Evolutionary conservation across 2,888 invertebrate species (phyloP).

Genomic region (Alsophila aescularia): DNA sequence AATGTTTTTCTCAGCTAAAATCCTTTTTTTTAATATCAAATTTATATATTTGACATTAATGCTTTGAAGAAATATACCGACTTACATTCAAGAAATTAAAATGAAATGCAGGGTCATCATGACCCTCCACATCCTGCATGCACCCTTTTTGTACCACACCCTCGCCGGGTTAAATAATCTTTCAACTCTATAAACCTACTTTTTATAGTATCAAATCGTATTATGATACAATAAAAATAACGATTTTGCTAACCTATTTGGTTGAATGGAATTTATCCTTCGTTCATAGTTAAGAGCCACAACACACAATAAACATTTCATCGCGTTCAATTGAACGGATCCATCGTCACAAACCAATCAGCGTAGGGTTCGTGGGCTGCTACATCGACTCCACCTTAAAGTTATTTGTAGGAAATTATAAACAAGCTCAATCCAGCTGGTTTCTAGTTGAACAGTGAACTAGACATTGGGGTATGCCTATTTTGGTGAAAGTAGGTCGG

Average conservation of each 20-base stretch:
- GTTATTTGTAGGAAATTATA: constrained; percentile 43
- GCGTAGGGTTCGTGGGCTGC: constrained; percentile 21
- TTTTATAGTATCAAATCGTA: not conserved
- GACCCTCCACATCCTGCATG: no score
- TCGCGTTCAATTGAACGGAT: constrained; percentile 33
- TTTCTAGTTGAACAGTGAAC: constrained; percentile 70
- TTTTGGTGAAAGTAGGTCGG: constrained; percentile 62
- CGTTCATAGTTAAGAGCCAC: not conserved
- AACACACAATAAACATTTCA: constrained; percentile 44
- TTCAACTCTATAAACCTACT: constrained; percentile 7
- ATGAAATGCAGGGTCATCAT: no score
- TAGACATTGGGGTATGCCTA: constrained; percentile 67
- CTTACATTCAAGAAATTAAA: no score
- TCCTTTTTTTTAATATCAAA: no score
- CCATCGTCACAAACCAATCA: constrained; percentile 29
- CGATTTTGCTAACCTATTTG: constrained; percentile 10
- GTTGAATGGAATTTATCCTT: constrained; percentile 13
- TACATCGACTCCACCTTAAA: constrained; percentile 11
- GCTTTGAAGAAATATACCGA: no score
- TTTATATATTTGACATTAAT: no score
- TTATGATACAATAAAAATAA: not conserved
- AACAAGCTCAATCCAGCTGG: constrained; percentile 41
- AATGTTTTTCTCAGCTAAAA: no score
- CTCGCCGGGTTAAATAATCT: no score
- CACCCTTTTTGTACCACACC: no score